A percentile compares a stretch with the other conserved stretches of the same genome.
Evolutionary conservation across 2,797 vertebrate genomes (phyloP).

Genomic region (Onychomys torridus): DNA sequence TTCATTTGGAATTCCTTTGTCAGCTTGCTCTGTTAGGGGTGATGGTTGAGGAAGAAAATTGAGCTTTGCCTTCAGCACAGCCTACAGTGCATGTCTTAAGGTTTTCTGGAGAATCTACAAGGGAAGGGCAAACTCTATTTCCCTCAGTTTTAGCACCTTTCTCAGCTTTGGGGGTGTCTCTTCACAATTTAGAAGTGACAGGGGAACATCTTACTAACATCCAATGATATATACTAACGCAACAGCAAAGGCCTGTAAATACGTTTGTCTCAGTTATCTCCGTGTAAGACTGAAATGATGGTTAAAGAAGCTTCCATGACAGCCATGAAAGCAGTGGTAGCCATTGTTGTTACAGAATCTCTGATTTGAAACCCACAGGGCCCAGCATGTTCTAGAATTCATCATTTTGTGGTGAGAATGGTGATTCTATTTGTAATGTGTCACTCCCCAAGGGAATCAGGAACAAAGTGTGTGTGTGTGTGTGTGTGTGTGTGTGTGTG

Average conservation of each 20-base stretch:
- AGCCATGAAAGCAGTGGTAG: neutral
- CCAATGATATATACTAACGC: neutral
- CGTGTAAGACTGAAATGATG: neutral
- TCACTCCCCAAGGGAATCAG: neutral
- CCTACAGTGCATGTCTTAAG: neutral
- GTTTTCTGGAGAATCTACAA: slow-evolving; percentile 28
- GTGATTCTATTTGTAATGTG: neutral
- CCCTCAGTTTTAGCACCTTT: neutral
- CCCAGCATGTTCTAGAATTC: slow-evolving; percentile 9
- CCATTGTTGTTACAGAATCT: neutral
- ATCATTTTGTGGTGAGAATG: neutral
- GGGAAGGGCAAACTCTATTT: neutral
- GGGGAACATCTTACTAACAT: neutral
- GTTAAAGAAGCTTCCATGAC: too few species aligned
- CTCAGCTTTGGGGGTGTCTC: neutral
- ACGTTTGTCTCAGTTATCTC: neutral
- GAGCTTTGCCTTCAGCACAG: slow-evolving; percentile 4
- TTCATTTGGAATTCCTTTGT: neutral
- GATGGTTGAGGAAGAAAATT: neutral
- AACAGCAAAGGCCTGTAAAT: neutral
- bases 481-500: neutral
- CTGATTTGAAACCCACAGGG: slow-evolving; percentile 10
- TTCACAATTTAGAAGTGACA: neutral
- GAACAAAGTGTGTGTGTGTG: neutral
- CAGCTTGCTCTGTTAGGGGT: neutral